Evolutionary conservation across 2,888 invertebrate genomes (phyloP).

Genomic region (Atherix ibis): DNA sequence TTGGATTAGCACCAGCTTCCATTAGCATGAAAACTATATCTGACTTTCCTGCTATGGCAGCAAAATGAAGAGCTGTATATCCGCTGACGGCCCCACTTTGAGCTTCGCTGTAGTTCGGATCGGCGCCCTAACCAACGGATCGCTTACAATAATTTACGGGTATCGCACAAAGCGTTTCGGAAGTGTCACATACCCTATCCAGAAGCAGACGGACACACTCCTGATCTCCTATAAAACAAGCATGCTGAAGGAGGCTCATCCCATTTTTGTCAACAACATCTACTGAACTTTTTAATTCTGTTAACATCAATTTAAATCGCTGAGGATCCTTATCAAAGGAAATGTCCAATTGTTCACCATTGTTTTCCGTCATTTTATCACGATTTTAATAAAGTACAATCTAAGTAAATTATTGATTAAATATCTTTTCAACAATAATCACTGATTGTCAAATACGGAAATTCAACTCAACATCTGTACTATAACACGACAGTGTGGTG

Average conservation of each 20-base stretch:
- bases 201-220: constrained; percentile 76
- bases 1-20: constrained; percentile 72
- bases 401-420: no score
- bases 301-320: constrained; percentile 50
- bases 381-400: no score
- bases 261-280: constrained; percentile 54
- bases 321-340: no score
- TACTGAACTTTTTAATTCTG: constrained; percentile 36
- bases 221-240: constrained; percentile 84
- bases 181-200: constrained; percentile 77
- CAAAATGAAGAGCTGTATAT: constrained; percentile 93
- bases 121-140: constrained; percentile 82
- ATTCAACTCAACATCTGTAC: no score
- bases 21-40: constrained; percentile 73
- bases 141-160: no score
- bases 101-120: constrained; percentile 80
- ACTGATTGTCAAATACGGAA: no score
- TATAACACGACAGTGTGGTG: no score
- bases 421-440: no score
- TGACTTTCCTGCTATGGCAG: constrained; percentile 83
- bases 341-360: no score
- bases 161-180: no score
- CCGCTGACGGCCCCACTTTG: constrained; percentile 84
- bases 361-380: no score
- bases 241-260: constrained; percentile 56